Conservation (phyloP, 2,888 invertebrate species). For the Macrosoma leucophasiata region DNA sequence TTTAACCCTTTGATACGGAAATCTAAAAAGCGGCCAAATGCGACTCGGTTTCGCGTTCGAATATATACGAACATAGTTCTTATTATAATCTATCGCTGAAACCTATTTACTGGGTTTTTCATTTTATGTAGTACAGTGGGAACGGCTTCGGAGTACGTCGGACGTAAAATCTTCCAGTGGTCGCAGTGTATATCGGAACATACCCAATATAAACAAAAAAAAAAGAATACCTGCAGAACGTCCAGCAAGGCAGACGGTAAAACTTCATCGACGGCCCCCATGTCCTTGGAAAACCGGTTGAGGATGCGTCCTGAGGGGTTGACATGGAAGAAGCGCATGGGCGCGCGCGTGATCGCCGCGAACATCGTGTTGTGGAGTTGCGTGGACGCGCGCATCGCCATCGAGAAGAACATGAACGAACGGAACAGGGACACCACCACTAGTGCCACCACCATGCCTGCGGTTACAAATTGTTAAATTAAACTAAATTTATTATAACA, state of each 20-base stretch:
- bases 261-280: slow-evolving; percentile 82
- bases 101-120: too few species aligned
- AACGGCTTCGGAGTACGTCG: too few species aligned
- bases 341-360: slow-evolving; percentile 83
- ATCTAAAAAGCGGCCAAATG: too few species aligned
- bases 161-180: too few species aligned
- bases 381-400: slow-evolving; percentile 84
- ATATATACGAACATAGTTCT: too few species aligned
- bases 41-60: too few species aligned
- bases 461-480: slow-evolving; percentile 7
- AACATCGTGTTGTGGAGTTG: slow-evolving; percentile 91
- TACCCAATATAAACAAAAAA: too few species aligned
- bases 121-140: too few species aligned
- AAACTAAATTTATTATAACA: background rate
- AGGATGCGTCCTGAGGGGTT: slow-evolving; percentile 90
- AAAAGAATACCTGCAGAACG: slow-evolving; percentile 62
- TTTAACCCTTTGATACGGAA: too few species aligned
- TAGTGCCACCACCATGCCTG: slow-evolving; percentile 68
- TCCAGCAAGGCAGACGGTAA: slow-evolving; percentile 78
- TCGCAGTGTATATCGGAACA: too few species aligned
- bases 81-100: too few species aligned
- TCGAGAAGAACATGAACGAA: slow-evolving; percentile 76
- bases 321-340: slow-evolving; percentile 91
- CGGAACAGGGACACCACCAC: slow-evolving; percentile 67
- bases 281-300: slow-evolving; percentile 93